Evolutionary conservation across 2,888 invertebrate species (phyloP).

Genomic region (Diarsia brunnea): DNA sequence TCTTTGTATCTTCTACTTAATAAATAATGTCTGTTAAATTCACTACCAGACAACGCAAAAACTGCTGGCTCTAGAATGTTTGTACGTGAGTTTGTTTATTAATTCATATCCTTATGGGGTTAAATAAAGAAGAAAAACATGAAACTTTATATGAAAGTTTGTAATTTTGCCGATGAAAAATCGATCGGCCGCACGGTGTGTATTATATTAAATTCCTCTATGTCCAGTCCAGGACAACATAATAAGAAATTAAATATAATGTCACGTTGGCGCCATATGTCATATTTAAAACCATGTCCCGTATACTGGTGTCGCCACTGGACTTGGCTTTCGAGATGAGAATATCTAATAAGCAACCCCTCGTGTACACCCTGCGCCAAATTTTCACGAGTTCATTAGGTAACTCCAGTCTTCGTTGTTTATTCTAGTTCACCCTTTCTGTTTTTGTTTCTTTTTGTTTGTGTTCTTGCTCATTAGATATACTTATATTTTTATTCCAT

Average conservation of each 20-base stretch:
- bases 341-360: constrained; percentile 85
- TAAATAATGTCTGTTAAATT: neutral
- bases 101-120: neutral
- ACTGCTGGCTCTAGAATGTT: neutral
- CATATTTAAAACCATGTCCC: constrained; percentile 74
- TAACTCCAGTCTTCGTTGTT: constrained; percentile 83
- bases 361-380: constrained; percentile 79
- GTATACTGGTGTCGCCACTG: constrained; percentile 72
- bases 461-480: constrained; percentile 75
- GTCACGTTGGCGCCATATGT: constrained; percentile 62
- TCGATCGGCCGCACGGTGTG: neutral
- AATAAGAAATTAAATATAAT: constrained; percentile 42
- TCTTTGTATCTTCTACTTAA: neutral
- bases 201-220: constrained; percentile 5
- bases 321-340: constrained; percentile 78
- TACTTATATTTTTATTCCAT: constrained; percentile 45
- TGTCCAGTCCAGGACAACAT: neutral
- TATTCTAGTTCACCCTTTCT: constrained; percentile 81
- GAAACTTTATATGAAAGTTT: neutral
- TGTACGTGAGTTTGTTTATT: neutral
- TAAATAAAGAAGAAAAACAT: neutral
- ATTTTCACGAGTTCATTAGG: constrained; percentile 86
- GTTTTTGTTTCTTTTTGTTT: constrained; percentile 78
- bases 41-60: neutral
- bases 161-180: neutral